These are phyloP conservation scores for Butorides virescens DNA, from an alignment of 2,113 vertebrate genomes.

Conservation along the genomic window DNA sequence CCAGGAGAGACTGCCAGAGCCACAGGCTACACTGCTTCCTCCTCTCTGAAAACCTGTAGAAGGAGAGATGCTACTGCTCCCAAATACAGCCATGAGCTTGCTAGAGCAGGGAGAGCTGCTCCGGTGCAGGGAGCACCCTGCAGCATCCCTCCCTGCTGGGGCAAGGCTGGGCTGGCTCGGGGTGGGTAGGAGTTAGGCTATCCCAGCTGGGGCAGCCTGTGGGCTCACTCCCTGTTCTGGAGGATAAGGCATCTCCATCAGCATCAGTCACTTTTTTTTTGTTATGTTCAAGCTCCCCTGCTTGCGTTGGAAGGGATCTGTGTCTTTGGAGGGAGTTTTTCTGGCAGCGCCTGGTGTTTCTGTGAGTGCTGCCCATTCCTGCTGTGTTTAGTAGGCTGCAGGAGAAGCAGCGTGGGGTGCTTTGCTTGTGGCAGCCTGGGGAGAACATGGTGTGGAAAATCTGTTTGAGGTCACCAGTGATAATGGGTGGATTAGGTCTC, in stretches of 20 bases:
- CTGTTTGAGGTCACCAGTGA: not conserved
- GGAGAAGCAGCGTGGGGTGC: not conserved
- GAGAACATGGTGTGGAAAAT: not conserved
- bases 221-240: not conserved
- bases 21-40: not conserved
- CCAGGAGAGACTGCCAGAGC: not conserved
- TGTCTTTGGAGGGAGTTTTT: not conserved
- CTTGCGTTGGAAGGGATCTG: not conserved
- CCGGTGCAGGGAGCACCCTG: not conserved
- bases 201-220: not conserved
- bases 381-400: not conserved
- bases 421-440: not conserved
- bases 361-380: not conserved
- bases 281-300: not conserved
- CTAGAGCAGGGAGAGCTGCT: not conserved
- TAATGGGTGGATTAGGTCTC: not conserved
- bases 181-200: not conserved
- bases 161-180: not conserved
- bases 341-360: not conserved
- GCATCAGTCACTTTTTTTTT: not conserved
- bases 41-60: not conserved
- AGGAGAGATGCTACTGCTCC: not conserved
- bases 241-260: not conserved
- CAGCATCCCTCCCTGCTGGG: rapidly evolving
- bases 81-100: not conserved